Evolutionary conservation across 2,797 vertebrate species (phyloP), one percentile per base, ranked within the genome.

Genomic region (Schizopygopsis pylzovi): DNA sequence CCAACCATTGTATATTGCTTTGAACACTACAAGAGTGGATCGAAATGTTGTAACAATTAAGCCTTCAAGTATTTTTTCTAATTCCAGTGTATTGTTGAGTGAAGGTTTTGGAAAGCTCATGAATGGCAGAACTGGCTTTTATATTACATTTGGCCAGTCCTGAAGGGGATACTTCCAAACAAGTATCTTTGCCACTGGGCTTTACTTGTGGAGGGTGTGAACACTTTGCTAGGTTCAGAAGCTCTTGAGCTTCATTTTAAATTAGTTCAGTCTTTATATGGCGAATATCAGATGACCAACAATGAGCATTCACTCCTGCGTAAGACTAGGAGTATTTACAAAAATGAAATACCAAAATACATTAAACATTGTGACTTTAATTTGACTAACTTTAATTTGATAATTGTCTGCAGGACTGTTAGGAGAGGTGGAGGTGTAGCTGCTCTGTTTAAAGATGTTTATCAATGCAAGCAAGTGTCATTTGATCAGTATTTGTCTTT

Each of bases 121-220:
- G 59, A 88, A 67, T 88, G 77, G 87, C 82, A 89, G 25, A 56
- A 83, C 67, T 88, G 87, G 78, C 79, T 88, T 78, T 83, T 87
- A 43, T 88, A 85, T 78, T 85, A 83, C 33, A 89, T 84, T 56
- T 49, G 89, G 85, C 82, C 89, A 86, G 80, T 88, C 77, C 80
- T 89, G 65, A 89, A 89, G 67, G 5, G 49, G 49, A 52, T 18
- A 16, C 15, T 18, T 52, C 49, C 49, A 52, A 16, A 52, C 20
- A 87, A 70, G 33, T 86, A 86, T 86, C 76, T 72, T 33, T 85
- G 67, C 67, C 90, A 91, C 39, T 87, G 90, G 89, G 85, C 78
- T 63, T 75, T 87, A 86, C 79, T 87, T 70, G 80, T 85, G 25
- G 75, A 85, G 63, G 82, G 61, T 22, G 49, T 87, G 16, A 88